phyloP scores from a whole-genome alignment of 2,797 vertebrate species.

The Synaphobranchus kaupii region DNA sequence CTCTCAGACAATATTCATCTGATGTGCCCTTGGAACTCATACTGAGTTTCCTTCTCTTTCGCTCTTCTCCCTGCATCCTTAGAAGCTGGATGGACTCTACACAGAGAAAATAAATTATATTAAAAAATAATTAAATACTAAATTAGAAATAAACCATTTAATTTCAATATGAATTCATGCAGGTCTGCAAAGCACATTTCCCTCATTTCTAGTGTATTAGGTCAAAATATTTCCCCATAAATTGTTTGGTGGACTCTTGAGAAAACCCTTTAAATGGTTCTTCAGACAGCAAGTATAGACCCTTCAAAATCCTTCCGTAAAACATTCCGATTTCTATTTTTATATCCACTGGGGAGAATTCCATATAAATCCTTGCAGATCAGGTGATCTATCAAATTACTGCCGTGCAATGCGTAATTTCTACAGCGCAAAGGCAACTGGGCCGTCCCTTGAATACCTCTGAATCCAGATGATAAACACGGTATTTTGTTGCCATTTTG shows the following conservation, averaged over 20 bases:
- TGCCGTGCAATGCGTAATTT: neutral
- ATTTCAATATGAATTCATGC: neutral
- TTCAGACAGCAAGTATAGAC: neutral
- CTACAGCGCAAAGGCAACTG: neutral
- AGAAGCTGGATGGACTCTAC: conserved; percentile 42
- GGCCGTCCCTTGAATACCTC: neutral
- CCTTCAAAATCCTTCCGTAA: neutral
- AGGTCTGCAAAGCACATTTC: neutral
- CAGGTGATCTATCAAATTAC: neutral
- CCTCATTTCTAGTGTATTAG: neutral
- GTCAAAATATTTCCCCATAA: neutral
- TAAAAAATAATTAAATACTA: neutral
- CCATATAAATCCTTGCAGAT: neutral
- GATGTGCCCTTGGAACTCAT: conserved; percentile 49
- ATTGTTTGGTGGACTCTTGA: neutral
- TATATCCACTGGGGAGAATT: neutral
- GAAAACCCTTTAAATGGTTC: neutral
- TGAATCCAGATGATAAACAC: neutral
- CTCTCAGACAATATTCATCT: conserved; percentile 57
- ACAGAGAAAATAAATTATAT: too few relatives aligned
- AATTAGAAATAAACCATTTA: neutral
- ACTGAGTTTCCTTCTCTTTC: conserved; percentile 55
- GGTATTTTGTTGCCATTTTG: neutral
- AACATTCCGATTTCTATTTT: neutral
- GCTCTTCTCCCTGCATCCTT: conserved; percentile 58